These are phyloP conservation scores for Misgurnus anguillicaudatus DNA, from an alignment of 2,113 vertebrate species.

Conservation along the genomic window DNA sequence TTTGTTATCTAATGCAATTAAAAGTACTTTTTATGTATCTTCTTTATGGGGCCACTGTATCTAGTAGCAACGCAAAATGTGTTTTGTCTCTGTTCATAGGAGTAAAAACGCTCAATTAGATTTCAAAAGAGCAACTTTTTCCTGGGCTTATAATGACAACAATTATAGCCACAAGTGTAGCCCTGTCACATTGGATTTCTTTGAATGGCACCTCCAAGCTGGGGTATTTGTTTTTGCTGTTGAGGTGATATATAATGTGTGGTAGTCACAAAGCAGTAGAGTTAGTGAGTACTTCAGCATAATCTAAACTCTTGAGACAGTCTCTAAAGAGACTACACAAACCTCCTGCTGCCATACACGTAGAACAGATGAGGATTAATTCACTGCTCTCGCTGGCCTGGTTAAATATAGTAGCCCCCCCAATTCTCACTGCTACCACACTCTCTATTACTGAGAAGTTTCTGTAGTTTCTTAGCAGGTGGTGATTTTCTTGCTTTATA, in stretches of 20 bases:
- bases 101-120: conserved; percentile 2
- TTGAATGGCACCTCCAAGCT: conserved; percentile 30
- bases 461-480: conserved; percentile 9
- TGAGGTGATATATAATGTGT: conserved; percentile 1
- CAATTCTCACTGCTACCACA: background rate
- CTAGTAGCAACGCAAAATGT: background rate
- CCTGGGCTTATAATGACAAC: conserved; percentile 15
- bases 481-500: conserved; percentile 1
- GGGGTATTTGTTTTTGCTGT: conserved; percentile 23
- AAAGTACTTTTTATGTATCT: too few relatives aligned
- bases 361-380: conserved; percentile 43
- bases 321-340: background rate
- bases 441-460: conserved; percentile 11
- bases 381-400: conserved; percentile 15
- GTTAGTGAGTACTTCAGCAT: conserved; percentile 11
- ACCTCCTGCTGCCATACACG: conserved; percentile 15
- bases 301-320: conserved; percentile 25
- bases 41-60: background rate
- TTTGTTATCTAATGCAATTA: too few relatives aligned
- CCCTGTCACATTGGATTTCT: conserved; percentile 25
- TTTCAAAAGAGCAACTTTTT: conserved; percentile 28
- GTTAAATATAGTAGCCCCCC: conserved; percentile 37
- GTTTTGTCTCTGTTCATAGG: background rate
- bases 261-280: conserved; percentile 17
- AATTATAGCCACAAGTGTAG: conserved; percentile 19